Evolutionary conservation across 2,888 invertebrate genomes (phyloP), one percentile per base, ranked within the genome.

Genomic region (Xestia sexstrigata): DNA sequence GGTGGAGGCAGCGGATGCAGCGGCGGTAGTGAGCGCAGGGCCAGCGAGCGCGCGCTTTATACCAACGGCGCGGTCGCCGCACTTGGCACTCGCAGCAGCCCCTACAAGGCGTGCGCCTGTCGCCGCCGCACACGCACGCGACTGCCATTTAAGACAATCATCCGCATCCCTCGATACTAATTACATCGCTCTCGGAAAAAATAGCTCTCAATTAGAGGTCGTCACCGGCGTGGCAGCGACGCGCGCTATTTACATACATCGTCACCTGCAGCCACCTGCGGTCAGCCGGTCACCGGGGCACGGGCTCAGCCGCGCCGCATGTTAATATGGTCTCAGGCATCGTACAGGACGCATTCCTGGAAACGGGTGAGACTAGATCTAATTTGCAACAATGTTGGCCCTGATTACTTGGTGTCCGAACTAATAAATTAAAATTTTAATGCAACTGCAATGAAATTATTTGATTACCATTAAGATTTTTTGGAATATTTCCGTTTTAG

Each of bases 81-180:
- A 49, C 86, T 86, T 88, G 90, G 89, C 89, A 84, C 78, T 63
- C 79, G 79, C 84, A 60, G 72, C 82, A 77, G 72, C 76, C 90
- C 87, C 86, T 89, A 89, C 89, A 89, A 85, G 89, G 89, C 78
- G 89, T 82, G 83, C 80, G 65, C 70, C 68, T 71, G 66, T 70
- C 76, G 66, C 80, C 74, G 62, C 62, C 68, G 66, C 71, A 42
- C 65, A 4, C 17, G 74, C 83, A 58, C 82, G 78, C 86, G 82
- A 91, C 91, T 90, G 89, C 92, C 92, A 91, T 93, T 90, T 93
- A 92, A 90, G 93, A 90, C 86, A 92, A 91, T 91, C 91, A 79
- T 79, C 78, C 85, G 88, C 81, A 84, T 79, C 82, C 52, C 55
- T 66, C 72, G 74, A 76, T 73, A 80, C 90, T 89, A 90, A 89